Evolutionary conservation across 2,797 vertebrate genomes (phyloP).

Genomic region (Ciconia nigra): DNA sequence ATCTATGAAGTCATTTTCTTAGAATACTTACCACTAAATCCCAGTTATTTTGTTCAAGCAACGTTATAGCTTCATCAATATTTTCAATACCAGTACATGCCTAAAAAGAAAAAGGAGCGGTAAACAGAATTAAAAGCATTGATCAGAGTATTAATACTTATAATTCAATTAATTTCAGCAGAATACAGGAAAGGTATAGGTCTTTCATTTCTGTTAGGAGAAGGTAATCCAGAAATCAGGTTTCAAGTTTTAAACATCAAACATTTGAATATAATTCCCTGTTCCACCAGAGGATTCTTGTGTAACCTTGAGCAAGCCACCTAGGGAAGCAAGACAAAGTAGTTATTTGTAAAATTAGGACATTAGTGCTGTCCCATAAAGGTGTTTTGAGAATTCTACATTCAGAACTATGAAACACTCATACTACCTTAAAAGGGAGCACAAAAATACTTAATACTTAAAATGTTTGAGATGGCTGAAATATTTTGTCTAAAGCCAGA

Average conservation of each 20-base stretch:
- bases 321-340: background rate
- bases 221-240: background rate
- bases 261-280: background rate
- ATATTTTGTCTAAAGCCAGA: background rate
- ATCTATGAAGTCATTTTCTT: slow-evolving; percentile 19
- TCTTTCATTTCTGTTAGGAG: background rate
- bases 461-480: background rate
- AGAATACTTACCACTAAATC: slow-evolving; percentile 97
- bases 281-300: background rate
- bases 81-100: slow-evolving; percentile 99
- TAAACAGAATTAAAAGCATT: slow-evolving; percentile 26
- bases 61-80: slow-evolving; percentile 98
- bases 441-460: background rate
- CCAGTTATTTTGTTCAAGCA: slow-evolving; percentile 99
- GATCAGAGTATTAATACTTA: background rate
- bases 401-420: background rate
- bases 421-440: background rate
- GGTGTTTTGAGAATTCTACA: background rate
- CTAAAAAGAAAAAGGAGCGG: slow-evolving; percentile 74
- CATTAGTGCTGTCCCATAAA: background rate
- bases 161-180: background rate
- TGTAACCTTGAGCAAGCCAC: background rate
- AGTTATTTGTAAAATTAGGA: slow-evolving; percentile 1
- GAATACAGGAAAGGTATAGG: background rate
- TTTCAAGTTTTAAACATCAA: background rate